Evolutionary conservation across 2,113 vertebrate species (phyloP).

Genomic region (Capra hircus): DNA sequence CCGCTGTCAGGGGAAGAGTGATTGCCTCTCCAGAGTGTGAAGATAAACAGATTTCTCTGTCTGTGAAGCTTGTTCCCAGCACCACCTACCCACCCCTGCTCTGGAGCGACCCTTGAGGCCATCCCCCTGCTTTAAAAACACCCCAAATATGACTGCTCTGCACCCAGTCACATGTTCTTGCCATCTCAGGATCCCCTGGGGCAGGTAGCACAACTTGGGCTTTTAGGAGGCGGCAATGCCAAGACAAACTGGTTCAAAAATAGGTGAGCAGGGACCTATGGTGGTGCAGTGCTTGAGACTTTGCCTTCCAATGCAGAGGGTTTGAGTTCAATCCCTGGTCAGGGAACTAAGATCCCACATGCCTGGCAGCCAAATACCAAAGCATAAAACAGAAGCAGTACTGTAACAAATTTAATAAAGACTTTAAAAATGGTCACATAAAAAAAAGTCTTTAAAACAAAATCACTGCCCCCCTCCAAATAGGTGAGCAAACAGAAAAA

Average conservation of each 20-base stretch:
- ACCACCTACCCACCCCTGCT: conserved; percentile 67
- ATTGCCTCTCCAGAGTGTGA: conserved; percentile 79
- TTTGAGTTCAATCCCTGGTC: not conserved
- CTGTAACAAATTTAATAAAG: not conserved
- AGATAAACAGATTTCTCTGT: conserved; percentile 81
- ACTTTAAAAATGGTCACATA: not conserved
- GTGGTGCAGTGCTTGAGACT: not conserved
- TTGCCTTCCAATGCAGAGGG: not conserved
- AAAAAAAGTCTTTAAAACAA: not conserved
- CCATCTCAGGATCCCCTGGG: not conserved
- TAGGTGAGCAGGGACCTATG: not conserved
- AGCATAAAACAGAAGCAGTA: not conserved
- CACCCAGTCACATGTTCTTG: not conserved
- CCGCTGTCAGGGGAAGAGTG: conserved; percentile 75
- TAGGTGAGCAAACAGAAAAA: not conserved
- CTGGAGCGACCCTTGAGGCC: conserved; percentile 34
- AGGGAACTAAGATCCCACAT: not conserved
- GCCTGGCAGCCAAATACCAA: not conserved
- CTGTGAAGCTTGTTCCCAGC: conserved; percentile 74
- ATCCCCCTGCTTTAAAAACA: conserved; percentile 31
- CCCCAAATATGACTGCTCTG: not conserved
- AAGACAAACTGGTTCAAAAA: not conserved
- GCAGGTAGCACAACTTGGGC: not conserved
- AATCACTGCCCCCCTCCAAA: not conserved
- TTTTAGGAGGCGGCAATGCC: conserved; percentile 33